Evolutionary conservation across 2,888 invertebrate species (phyloP).

Genomic region (Ectemnius cavifrons): DNA sequence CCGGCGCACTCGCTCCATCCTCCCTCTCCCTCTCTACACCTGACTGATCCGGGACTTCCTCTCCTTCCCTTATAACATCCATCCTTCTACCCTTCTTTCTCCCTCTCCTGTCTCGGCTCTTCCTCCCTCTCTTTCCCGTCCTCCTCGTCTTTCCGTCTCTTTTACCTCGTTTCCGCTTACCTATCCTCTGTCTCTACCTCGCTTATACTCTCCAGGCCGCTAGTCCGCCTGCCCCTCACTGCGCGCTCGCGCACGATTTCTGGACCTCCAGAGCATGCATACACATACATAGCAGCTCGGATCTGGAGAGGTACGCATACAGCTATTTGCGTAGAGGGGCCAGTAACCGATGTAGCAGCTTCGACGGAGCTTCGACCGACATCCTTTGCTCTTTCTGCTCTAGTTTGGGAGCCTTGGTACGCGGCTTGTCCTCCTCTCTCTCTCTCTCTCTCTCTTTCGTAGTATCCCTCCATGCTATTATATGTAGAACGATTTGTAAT

Average conservation of each 20-base stretch:
- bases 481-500: no score
- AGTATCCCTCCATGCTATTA: no score
- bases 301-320: no score
- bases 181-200: slow-evolving; percentile 31
- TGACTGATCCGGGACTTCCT: slow-evolving; percentile 3
- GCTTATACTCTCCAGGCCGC: background rate
- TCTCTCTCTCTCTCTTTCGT: no score
- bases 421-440: background rate
- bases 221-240: no score
- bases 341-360: no score
- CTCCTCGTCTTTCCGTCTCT: slow-evolving; percentile 2
- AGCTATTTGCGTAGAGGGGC: no score
- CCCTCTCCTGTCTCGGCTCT: slow-evolving; percentile 8
- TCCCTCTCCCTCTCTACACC: slow-evolving; percentile 2
- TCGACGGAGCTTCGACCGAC: no score
- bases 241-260: no score
- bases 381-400: no score
- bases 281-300: background rate
- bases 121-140: slow-evolving; percentile 8
- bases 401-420: background rate
- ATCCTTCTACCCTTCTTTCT: slow-evolving; percentile 1
- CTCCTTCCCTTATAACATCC: background rate
- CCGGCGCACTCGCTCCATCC: slow-evolving; percentile 13
- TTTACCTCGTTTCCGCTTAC: background rate
- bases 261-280: no score